These are phyloP conservation scores for Andrena minutula DNA, from an alignment of 2,888 invertebrate genomes.

Conservation along the genomic window DNA sequence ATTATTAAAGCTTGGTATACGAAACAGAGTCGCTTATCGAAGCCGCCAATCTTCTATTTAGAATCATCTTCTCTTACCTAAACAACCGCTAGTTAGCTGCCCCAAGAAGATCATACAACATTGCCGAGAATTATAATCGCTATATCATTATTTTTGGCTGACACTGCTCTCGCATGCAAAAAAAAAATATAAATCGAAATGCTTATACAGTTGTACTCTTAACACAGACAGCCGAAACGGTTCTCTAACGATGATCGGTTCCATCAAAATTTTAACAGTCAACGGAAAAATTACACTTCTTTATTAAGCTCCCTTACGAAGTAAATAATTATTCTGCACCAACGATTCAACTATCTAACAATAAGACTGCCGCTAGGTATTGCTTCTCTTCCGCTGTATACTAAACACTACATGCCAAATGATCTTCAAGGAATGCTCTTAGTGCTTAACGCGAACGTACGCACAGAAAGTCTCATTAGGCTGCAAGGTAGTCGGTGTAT, in stretches of 20 bases:
- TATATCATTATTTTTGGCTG: conserved; percentile 5
- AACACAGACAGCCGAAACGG: conserved; percentile 43
- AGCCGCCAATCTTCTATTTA: conserved; percentile 49
- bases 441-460: conserved; percentile 20
- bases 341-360: conserved; percentile 46
- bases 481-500: conserved; percentile 41
- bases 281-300: conserved; percentile 15
- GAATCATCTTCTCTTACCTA: conserved; percentile 49
- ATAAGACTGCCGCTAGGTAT: conserved; percentile 57
- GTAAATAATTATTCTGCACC: conserved; percentile 40
- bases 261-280: background rate
- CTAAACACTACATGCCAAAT: conserved; percentile 37
- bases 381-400: conserved; percentile 58
- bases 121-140: conserved; percentile 44
- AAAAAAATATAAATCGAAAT: conserved; percentile 54
- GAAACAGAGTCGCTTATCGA: conserved; percentile 46
- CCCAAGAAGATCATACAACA: conserved; percentile 39
- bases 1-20: conserved; percentile 51
- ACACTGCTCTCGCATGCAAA: background rate
- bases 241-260: background rate
- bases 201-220: conserved; percentile 44
- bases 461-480: conserved; percentile 54
- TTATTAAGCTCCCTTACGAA: conserved; percentile 1
- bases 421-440: conserved; percentile 37
- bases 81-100: conserved; percentile 40